These are phyloP conservation scores for Natrix natrix DNA, from an alignment of 2,797 vertebrate genomes.

Conservation along the genomic window DNA sequence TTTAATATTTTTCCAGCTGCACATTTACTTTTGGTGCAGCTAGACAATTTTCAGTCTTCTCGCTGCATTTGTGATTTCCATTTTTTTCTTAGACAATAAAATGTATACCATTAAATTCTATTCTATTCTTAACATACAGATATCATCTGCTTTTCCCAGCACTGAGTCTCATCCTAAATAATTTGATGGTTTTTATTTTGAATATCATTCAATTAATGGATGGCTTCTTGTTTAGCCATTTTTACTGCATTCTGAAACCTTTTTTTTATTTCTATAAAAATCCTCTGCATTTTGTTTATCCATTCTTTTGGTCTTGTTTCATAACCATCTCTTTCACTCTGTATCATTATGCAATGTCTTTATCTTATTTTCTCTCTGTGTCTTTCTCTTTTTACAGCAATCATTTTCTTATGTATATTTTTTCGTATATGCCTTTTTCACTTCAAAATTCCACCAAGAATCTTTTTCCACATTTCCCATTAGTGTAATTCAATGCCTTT, in stretches of 20 bases:
- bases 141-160: not conserved
- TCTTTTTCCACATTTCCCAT: not conserved
- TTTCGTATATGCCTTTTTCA: not conserved
- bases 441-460: not conserved
- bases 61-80: not conserved
- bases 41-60: not conserved
- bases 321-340: not conserved
- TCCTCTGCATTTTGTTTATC: not conserved
- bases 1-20: not conserved
- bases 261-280: not conserved
- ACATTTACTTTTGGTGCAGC: not conserved
- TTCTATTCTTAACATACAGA: not conserved
- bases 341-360: not conserved
- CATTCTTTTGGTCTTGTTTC: not conserved
- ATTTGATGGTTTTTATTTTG: not conserved
- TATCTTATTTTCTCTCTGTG: not conserved
- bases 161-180: not conserved
- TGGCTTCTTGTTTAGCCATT: not conserved
- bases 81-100: not conserved
- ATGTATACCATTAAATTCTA: not conserved
- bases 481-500: not conserved
- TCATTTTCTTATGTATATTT: not conserved
- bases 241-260: not conserved
- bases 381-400: not conserved
- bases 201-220: not conserved